phyloP scores from a whole-genome alignment of 1,140 invertebrate genomes.

The Maconellicoccus hirsutus region DNA sequence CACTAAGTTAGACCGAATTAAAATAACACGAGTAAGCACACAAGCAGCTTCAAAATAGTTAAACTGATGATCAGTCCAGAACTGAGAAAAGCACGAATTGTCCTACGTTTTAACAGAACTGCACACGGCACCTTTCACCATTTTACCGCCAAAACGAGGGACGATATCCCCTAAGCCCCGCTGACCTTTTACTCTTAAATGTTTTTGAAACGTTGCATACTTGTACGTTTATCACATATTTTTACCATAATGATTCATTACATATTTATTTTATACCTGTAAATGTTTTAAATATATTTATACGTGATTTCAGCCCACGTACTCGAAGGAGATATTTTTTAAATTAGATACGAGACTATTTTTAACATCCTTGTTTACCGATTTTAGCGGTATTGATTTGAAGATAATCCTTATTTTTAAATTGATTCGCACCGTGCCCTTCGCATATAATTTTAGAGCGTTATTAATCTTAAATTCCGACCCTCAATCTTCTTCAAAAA shows the following conservation, averaged over 20 bases:
- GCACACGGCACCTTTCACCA: slow-evolving; percentile 12
- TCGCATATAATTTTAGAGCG: not conserved
- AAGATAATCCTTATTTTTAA: slow-evolving; percentile 5
- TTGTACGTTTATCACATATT: not conserved
- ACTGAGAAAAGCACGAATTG: slow-evolving; percentile 10
- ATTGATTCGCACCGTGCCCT: not conserved
- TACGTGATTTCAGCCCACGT: not conserved
- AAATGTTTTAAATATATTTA: not conserved
- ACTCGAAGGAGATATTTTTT: not conserved
- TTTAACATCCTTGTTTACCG: not conserved
- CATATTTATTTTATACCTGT: slow-evolving; percentile 1
- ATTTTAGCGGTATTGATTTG: not conserved
- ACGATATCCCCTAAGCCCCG: not conserved
- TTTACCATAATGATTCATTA: slow-evolving; percentile 9
- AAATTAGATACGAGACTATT: not conserved
- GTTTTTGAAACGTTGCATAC: not conserved
- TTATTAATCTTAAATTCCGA: not conserved
- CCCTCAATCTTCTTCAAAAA: not conserved
- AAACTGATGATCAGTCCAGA: slow-evolving; percentile 17
- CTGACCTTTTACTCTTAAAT: not conserved
- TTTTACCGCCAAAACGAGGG: slow-evolving; percentile 16
- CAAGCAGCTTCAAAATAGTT: not conserved
- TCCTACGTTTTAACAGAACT: slow-evolving; percentile 14
- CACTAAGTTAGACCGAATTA: not conserved
- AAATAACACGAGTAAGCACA: not conserved